Evolutionary conservation across 1,140 invertebrate genomes (phyloP), one percentile per base, ranked within the genome.

Genomic region (Cydia splendana): DNA sequence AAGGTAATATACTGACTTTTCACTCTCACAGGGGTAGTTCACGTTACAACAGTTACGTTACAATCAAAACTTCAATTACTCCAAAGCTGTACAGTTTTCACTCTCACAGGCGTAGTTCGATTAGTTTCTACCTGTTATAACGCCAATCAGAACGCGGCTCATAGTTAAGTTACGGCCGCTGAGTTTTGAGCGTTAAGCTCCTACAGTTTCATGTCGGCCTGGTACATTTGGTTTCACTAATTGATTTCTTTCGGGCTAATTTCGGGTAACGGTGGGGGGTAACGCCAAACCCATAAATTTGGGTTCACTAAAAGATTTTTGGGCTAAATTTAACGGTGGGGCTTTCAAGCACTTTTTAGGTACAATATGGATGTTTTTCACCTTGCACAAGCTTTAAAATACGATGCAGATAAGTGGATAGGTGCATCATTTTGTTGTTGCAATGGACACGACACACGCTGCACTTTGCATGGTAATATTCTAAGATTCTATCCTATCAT

Each of bases 1-100:
- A 91, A 94, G 93, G 92, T 94, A 94, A 84, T 48, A 65, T 48
- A 75, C 73, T 57, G 12, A 38, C 9, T 34, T 51, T 77, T 77
- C 76, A 74, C 5, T 53, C 48, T 53, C 51, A 53, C 51, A 18
- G 12, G 51, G 51, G 51, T 53, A 48, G 45, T n/a, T n/a, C n/a
- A n/a, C n/a, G n/a, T n/a, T n/a, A n/a, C n/a, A n/a, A n/a, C n/a
- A n/a, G n/a, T n/a, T n/a, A n/a, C n/a, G n/a, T n/a, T n/a, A n/a
- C n/a, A n/a, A n/a, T n/a, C n/a, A n/a, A n/a, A n/a, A n/a, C n/a
- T n/a, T n/a, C n/a, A n/a, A n/a, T n/a, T n/a, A n/a, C n/a, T n/a
- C n/a, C n/a, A n/a, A n/a, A n/a, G n/a, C n/a, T n/a, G n/a, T n/a
- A n/a, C n/a, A n/a, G n/a, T 34, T 51, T 77, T 77, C 76, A 74